Base-by-base conservation (phyloP, 2,888 invertebrate genomes). In the Holacanthella duospinosa region DNA sequence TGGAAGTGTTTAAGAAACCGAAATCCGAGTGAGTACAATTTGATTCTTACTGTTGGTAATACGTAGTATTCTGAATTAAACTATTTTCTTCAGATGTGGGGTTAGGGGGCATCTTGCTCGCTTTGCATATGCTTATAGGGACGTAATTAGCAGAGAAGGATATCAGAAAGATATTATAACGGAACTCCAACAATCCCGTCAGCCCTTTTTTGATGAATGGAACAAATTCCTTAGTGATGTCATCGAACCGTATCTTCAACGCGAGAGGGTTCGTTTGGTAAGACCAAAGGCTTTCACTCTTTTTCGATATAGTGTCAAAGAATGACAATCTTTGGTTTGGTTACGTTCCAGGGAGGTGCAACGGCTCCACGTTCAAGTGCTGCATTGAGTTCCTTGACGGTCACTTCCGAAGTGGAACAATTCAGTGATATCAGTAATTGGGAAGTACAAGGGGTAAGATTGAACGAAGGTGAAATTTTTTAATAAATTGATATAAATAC, bases 81-180 rank as follows among this genome's bases (percentile, higher is more conserved):
- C n/a, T 24, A 19, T 1, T 55, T 36, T 2, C 3, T 21, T 61
- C 54, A 69, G 66, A 61, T 60, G 55, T 59, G 68, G 65, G 4
- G 66, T 64, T 28, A 29, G 63, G 25, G 66, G 70, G 28, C 68
- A 70, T 60, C 59, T 70, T 43, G 67, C 65, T 24, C 67, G 66
- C 63, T 62, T 70, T 1, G 56, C 63, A 2, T 24, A 55, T 24
- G 62, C 61, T n/a, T 61, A 63, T 24, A 60, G 43, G 24, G 66
- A 66, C n/a, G 24, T 27, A 24, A 25, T 59, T n/a, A 59, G 57
- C 29, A 43, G 12, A 16, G 64, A 59, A 29, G 67, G 65, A 16
- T 59, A 59, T 27, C 43, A 66, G 9, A 66, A 62, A 43, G 63
- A 59, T 21, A n/a, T 64, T 12, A 54, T 59, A 29, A 19, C 21